Conservation (phyloP, 1,140 invertebrate species). For the Pogonognathellus flavescens region DNA sequence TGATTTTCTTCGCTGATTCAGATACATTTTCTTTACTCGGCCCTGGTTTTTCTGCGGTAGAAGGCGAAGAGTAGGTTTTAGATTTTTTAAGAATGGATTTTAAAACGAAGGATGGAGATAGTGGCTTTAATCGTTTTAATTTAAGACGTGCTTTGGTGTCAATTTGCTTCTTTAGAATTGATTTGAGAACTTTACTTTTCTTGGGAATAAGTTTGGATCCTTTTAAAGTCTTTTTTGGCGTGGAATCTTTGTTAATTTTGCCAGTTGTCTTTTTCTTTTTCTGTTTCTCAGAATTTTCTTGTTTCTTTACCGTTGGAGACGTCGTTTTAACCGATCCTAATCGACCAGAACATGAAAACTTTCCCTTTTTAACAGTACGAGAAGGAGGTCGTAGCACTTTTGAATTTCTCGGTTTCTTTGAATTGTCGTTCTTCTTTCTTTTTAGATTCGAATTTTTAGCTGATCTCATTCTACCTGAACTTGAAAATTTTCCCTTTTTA, state of each 20-base stretch:
- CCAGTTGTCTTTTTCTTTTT: too few species aligned
- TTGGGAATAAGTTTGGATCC: neutral
- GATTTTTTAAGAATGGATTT: slow-evolving; percentile 5
- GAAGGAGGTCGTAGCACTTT: too few species aligned
- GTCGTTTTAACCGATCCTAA: too few species aligned
- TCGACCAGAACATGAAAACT: neutral
- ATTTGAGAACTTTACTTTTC: neutral
- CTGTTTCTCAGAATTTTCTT: neutral
- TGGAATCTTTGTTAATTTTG: neutral
- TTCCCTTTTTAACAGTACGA: neutral
- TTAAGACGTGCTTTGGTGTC: neutral
- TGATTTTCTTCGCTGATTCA: neutral
- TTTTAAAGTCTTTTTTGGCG: neutral
- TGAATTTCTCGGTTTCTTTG: too few species aligned
- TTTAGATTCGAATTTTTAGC: too few species aligned
- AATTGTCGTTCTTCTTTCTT: neutral
- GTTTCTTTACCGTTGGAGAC: too few species aligned
- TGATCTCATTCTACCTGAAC: too few species aligned
- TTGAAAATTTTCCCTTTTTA: neutral
- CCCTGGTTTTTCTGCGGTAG: neutral
- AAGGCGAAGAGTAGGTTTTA: neutral
- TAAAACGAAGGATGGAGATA: neutral
- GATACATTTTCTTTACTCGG: neutral
- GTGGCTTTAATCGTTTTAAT: neutral
- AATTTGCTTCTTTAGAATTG: neutral